These are phyloP conservation scores for Leucophora obtusa DNA, from an alignment of 2,888 invertebrate species.

Conservation along the genomic window DNA sequence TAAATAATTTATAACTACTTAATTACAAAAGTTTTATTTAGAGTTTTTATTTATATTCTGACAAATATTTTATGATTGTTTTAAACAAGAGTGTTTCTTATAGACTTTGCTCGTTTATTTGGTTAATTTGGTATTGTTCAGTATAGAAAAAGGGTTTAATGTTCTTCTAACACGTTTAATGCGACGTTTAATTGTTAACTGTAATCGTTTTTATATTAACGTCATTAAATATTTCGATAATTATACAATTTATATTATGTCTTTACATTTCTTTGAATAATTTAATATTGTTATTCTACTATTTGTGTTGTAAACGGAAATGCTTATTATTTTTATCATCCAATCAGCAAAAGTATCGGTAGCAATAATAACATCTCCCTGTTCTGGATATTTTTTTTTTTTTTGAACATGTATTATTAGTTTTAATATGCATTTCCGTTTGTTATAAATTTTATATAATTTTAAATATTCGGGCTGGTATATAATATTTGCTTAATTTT, in stretches of 20 bases:
- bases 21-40: no score
- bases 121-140: background rate
- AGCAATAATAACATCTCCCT: background rate
- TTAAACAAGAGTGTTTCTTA: background rate
- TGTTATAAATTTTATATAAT: background rate
- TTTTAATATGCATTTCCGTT: conserved; percentile 22
- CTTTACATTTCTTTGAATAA: background rate
- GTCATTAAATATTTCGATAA: background rate
- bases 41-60: background rate
- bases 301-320: conserved; percentile 46
- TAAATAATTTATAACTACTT: background rate
- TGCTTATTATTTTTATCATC: conserved; percentile 35
- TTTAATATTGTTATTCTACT: background rate
- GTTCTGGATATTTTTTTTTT: background rate
- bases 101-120: background rate
- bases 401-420: conserved; percentile 1
- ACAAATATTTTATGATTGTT: background rate
- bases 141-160: background rate
- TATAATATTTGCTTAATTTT: no score
- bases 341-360: background rate
- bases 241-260: background rate
- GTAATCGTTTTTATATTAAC: conserved; percentile 9
- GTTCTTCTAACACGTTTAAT: background rate
- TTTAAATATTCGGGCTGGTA: background rate
- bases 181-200: background rate